phyloP scores from a whole-genome alignment of 2,113 vertebrate species.

The Paramormyrops kingsleyae region DNA sequence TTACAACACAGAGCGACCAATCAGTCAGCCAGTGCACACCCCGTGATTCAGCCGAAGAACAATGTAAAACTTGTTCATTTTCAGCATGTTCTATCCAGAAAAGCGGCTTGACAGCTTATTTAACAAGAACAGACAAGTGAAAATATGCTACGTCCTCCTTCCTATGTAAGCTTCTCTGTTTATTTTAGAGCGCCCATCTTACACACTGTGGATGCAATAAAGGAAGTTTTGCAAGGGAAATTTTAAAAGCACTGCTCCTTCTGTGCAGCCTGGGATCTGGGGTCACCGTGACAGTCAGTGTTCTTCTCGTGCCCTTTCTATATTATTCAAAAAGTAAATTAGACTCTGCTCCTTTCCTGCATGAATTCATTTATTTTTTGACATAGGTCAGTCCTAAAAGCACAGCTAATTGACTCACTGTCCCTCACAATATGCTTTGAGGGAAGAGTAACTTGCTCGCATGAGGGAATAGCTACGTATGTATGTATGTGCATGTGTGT shows the following conservation, averaged over 20 bases:
- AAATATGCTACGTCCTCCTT: not conserved
- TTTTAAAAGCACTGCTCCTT: not conserved
- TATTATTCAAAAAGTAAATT: conserved; percentile 10
- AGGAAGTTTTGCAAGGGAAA: not conserved
- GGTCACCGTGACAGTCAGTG: not conserved
- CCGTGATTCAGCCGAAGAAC: not conserved
- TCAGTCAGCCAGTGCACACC: not conserved
- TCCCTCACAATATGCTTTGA: not conserved
- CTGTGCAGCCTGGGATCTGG: not conserved
- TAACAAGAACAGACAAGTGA: not conserved
- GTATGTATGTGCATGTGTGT: conserved; percentile 17
- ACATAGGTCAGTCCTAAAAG: conserved; percentile 10
- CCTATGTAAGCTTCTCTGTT: not conserved
- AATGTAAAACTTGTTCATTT: not conserved
- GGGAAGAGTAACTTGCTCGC: not conserved
- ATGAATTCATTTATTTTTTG: conserved; percentile 12
- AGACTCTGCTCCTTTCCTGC: conserved; percentile 8
- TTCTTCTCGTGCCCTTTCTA: not conserved
- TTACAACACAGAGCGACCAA: not conserved
- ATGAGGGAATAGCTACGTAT: not conserved
- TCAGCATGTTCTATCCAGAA: not conserved
- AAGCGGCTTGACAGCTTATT: not conserved
- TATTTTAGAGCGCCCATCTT: not conserved
- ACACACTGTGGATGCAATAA: not conserved
- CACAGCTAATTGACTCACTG: conserved; percentile 6